Percentiles rank a stretch among this genome's conserved stretches.
Evolutionary conservation across 2,113 vertebrate species (phyloP).

Genomic region (Nothobranchius kuhntae): DNA sequence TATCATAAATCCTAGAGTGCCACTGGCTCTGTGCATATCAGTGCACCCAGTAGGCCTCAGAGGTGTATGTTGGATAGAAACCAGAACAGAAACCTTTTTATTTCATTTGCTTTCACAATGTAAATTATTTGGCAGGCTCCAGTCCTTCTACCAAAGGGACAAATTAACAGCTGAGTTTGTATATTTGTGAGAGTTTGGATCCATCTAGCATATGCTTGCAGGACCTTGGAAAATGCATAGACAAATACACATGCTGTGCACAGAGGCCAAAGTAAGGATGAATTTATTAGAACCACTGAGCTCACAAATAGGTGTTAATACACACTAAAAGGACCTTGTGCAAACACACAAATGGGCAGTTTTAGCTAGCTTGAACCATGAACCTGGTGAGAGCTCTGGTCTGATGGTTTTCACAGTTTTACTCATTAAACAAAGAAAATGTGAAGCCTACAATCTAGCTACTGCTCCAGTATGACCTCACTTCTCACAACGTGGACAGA

Average conservation of each 20-base stretch:
- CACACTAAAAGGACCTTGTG: conserved; percentile 39
- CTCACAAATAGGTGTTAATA: conserved; percentile 37
- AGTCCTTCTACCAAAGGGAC: conserved; percentile 51
- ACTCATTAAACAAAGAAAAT: conserved; percentile 30
- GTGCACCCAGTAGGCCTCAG: conserved; percentile 27
- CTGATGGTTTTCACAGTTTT: conserved; percentile 51
- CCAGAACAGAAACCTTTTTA: conserved; percentile 45
- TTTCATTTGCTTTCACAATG: conserved; percentile 46
- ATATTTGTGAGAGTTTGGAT: conserved; percentile 53
- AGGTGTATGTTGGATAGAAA: conserved; percentile 63
- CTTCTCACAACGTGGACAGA: conserved; percentile 44
- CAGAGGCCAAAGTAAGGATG: conserved; percentile 14
- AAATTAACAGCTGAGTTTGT: conserved; percentile 64
- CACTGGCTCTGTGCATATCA: conserved; percentile 22
- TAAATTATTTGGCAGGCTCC: conserved; percentile 71
- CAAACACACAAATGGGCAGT: conserved; percentile 19
- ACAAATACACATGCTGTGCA: conserved; percentile 7
- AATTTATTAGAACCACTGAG: conserved; percentile 35
- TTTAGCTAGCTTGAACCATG: neutral
- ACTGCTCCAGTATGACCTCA: conserved; percentile 36
- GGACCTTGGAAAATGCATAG: conserved; percentile 47
- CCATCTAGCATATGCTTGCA: conserved; percentile 67
- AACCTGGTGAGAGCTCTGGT: conserved; percentile 19
- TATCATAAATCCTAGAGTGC: conserved; percentile 34
- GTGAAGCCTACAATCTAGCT: conserved; percentile 26